Evolutionary conservation across 2,113 vertebrate species (phyloP).

Genomic region (Psilopogon haemacephalus): DNA sequence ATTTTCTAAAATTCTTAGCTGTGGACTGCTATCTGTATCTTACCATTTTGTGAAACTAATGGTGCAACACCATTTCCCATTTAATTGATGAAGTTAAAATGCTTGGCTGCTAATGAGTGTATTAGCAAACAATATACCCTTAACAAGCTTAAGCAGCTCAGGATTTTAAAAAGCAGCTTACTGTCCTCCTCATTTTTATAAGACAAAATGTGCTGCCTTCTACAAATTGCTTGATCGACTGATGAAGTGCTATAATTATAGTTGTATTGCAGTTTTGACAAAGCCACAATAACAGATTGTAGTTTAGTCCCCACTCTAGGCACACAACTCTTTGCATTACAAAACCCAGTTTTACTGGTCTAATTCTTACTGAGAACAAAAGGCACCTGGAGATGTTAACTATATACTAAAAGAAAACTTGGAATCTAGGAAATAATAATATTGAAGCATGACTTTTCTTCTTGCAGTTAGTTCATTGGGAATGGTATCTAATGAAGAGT

Average conservation of each 20-base stretch:
- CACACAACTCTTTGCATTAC: slow-evolving; percentile 72
- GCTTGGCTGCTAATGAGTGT: slow-evolving; percentile 78
- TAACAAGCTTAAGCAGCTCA: slow-evolving; percentile 77
- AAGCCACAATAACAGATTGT: slow-evolving; percentile 71
- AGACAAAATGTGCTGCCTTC: slow-evolving; percentile 73
- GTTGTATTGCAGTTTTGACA: slow-evolving; percentile 66
- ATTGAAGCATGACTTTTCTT: slow-evolving; percentile 68
- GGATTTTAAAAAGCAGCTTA: slow-evolving; percentile 77
- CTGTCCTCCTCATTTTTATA: slow-evolving; percentile 74
- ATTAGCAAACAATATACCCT: slow-evolving; percentile 79
- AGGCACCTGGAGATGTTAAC: slow-evolving; percentile 74
- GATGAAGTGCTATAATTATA: slow-evolving; percentile 74
- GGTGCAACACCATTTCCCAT: slow-evolving; percentile 66
- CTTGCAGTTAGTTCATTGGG: slow-evolving; percentile 62
- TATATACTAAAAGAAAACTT: slow-evolving; percentile 72
- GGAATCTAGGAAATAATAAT: slow-evolving; percentile 66
- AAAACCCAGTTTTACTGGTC: slow-evolving; percentile 71
- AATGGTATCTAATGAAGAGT: slow-evolving; percentile 73
- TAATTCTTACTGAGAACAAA: slow-evolving; percentile 72
- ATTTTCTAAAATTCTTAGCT: slow-evolving; percentile 40
- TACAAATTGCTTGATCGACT: slow-evolving; percentile 71
- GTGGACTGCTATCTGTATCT: slow-evolving; percentile 56
- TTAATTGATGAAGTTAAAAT: slow-evolving; percentile 81
- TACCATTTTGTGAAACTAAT: slow-evolving; percentile 69
- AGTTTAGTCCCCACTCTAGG: slow-evolving; percentile 59